Base-by-base conservation (phyloP, 2,797 vertebrate genomes). In the Arnoldichthys spilopterus region DNA sequence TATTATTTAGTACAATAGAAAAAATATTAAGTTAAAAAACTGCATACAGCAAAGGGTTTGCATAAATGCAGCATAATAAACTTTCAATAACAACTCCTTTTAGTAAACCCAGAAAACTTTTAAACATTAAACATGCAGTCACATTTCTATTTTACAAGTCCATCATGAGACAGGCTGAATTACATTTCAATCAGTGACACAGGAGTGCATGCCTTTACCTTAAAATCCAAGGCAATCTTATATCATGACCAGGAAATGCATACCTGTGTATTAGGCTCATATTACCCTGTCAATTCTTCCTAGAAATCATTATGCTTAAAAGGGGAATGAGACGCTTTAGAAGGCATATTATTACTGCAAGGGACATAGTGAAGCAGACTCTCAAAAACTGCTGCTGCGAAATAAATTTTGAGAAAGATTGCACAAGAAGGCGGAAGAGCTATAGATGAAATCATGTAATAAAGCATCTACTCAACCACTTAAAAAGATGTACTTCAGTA, bases 151-250 rank as follows among this genome's bases (percentile, higher is more conserved):
- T 81, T 83, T 81, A 51, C 78, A 85, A 69, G 51, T 66, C 76
- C 69, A 68, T 82, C 77, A 82, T 80, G 78, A 71, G 77, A 28
- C 70, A 72, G 40, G 59, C 64, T 49, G 75, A 83, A 85, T 85
- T 85, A 76, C 82, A 74, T 83, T 83, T 83, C 76, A 83, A 78
- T 82, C 76, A 76, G 73, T 43, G 64, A 83, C 70, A 77, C 81
- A 77, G 76, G 71, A 72, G 58, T 76, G 70, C 76, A 72, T 80
- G 77, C 43, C 72, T 85, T 85, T 74, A 85, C 71, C 82, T 70
- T 73, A 79, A 85, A 85, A 83, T 83, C 82, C 82, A 83, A 85
- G 82, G 76, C 73, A 85, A 83, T 85, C 79, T 79, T 74, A 81
- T 85, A 76, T 83, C 77, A 83, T 63, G 43, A 59, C 62, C 51